These are phyloP conservation scores for Smutsia temminckii DNA, from an alignment of 2,797 vertebrate species.

Conservation along the genomic window DNA sequence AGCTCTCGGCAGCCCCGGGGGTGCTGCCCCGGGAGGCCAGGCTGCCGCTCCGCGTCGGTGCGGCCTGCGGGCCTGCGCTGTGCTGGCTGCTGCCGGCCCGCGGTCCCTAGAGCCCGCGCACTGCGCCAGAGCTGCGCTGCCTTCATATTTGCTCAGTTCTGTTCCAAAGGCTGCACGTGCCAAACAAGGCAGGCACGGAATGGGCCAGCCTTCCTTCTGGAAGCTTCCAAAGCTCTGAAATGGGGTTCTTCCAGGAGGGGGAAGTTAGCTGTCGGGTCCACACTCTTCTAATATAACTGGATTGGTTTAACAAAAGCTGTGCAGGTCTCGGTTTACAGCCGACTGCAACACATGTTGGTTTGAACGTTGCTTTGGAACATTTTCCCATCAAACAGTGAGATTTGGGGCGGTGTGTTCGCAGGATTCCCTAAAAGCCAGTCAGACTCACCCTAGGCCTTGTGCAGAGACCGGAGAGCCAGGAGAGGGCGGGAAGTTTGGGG, in stretches of 20 bases:
- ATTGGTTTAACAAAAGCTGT: not conserved
- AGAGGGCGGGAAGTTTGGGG: not conserved
- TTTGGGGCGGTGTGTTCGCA: not conserved
- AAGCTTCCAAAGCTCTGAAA: not conserved
- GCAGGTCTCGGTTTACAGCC: no score
- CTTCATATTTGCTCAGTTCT: not conserved
- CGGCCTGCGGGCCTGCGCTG: not conserved
- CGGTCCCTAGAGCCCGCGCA: not conserved
- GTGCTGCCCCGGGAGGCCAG: conserved; percentile 17
- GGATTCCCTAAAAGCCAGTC: not conserved
- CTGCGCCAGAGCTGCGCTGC: not conserved
- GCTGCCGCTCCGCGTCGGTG: not conserved
- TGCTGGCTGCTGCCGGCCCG: not conserved
- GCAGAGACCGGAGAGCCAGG: not conserved
- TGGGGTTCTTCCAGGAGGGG: not conserved
- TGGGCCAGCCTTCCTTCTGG: not conserved
- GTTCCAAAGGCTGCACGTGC: not conserved
- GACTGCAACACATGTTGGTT: not conserved
- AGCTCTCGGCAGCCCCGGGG: conserved; percentile 49
- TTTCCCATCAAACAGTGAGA: not conserved
- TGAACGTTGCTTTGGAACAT: not conserved
- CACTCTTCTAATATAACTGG: not conserved
- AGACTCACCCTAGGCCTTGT: not conserved
- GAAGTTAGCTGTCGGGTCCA: not conserved
- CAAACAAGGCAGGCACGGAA: not conserved